These are phyloP conservation scores for Drosophila ogumai DNA, from an alignment of 1,140 invertebrate genomes.

Conservation along the genomic window DNA sequence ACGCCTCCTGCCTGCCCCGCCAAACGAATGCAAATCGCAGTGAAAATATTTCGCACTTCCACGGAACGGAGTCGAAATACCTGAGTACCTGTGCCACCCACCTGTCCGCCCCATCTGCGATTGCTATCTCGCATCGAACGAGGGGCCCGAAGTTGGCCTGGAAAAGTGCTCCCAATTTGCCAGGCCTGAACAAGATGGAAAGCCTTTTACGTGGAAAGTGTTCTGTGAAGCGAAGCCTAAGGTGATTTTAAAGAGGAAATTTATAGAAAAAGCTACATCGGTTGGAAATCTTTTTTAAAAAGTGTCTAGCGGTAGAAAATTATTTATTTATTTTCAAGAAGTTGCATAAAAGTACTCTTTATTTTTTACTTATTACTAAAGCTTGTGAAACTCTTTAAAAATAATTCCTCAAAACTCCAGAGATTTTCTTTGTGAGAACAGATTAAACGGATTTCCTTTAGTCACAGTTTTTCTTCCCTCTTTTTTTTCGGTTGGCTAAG, in stretches of 20 bases:
- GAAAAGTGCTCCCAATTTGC: conserved; percentile 50
- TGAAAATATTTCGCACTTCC: conserved; percentile 80
- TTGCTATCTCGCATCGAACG: conserved; percentile 24
- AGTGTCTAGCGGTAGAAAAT: accelerated
- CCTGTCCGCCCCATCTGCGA: conserved; percentile 22
- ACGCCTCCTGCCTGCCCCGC: background rate
- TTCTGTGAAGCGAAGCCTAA: conserved; percentile 5
- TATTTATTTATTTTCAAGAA: background rate
- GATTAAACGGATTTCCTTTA: background rate
- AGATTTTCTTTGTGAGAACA: conserved; percentile 6
- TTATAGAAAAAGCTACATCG: background rate
- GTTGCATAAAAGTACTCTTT: no score
- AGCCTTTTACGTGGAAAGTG: conserved; percentile 3
- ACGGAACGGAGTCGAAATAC: conserved; percentile 39
- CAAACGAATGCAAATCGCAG: conserved; percentile 70
- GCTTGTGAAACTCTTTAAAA: background rate
- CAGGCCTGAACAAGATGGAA: conserved; percentile 32
- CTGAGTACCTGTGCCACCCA: background rate
- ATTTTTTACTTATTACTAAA: background rate
- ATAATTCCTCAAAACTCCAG: background rate
- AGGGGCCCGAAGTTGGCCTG: conserved; percentile 22
- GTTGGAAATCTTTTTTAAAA: background rate
- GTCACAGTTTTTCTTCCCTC: background rate
- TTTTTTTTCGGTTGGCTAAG: conserved; percentile 25
- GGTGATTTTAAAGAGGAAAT: background rate